Base-by-base conservation (phyloP, 1,140 invertebrate species). In the Cherax quadricarinatus region DNA sequence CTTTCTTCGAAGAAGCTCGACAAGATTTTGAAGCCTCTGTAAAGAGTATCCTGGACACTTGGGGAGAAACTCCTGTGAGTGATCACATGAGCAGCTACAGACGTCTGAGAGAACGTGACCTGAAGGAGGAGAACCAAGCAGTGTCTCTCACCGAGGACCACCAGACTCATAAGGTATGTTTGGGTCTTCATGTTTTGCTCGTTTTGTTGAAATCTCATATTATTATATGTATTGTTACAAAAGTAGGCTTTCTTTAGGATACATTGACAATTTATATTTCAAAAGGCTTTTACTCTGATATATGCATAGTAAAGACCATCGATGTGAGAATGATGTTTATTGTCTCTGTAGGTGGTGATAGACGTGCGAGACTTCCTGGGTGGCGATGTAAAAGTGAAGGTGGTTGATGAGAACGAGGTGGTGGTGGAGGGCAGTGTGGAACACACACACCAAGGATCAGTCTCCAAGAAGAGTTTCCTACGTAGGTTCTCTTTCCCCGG, bases 91-190 rank as follows among this genome's bases (percentile, higher is more conserved):
- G 66, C 49, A 78, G 48, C 30, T 90, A 90, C 70, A 83, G 88
- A 78, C 75, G 88, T 60, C 82, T 90, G 49, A 18, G 88, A 75
- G 82, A 90, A 60, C 66, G 66, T 57, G 51, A 90, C 24, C 62
- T 85, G 81, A 75, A 49, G 21, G 92, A 93, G 41, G 92, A 93
- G 81, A 90, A 89, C 86, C 92, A 93, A 51, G 92, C 92, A 49
- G 84, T 90, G 60, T 73, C 84, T 16, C 14, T 86, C 53, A 90
- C 88, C 0, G 89, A 86, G 30, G 88, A 93, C 70, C 24, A 70
- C 10, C 60, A 86, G n/a, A 41, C 78, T 5, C 86, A 90, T 49
- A 93, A 93, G 92, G 92, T 93, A 49, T 14, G 88, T 18, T 5
- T 16, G 4, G 12, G 12, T 14, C 62, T 10, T 9, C 9, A 57